Base-by-base conservation (phyloP, 92 coral and sea anemone species). In the Siderastrea radians region DNA sequence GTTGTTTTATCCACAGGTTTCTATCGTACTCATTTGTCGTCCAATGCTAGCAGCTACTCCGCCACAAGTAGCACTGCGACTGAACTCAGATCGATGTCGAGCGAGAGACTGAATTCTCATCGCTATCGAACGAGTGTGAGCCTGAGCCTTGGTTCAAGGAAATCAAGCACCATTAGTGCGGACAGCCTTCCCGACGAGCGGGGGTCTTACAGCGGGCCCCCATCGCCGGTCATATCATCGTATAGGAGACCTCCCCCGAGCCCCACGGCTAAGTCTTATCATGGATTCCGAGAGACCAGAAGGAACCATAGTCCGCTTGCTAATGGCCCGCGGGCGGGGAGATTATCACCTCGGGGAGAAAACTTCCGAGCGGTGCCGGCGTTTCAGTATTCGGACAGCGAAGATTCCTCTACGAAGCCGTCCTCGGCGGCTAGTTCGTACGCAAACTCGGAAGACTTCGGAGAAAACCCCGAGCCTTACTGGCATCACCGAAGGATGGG, bases 391-490 rank as follows among this genome's bases (percentile, higher is more conserved):
- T 95, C 98, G 62, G 98, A 95, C 52, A 95, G 98, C 49, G 98
- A 95, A 49, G 98, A 95, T 84, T 95, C 96, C 46, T 93, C 98
- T 2, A 91, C 98, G 47, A 95, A 95, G 74, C 93, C 90, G 43
- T 95, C 98, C 6, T 95, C 98, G 84, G 87, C 98, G 84, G 87
- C 94, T 79, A 95, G 96, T 84, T 95, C 98, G 58, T 93, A 93
- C 68, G 96, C 95, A 48, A 95, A 95, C 87, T 93, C 93, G 75
- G 98, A 95, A 57, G 96, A 95, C 66, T 67, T 90, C 70, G 86
- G 89, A 11, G 98, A 83, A n/a, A 92, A 88, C 9, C 77, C 60
- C 54, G 96, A 95, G 51, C 96, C 91, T 51, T 87, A 91, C 73
- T 92, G 95, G 60, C 83, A 81, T 7, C 92, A 88, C 59, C 94